These are phyloP conservation scores for Eolophus roseicapilla DNA, from an alignment of 2,113 vertebrate species.

Conservation along the genomic window DNA sequence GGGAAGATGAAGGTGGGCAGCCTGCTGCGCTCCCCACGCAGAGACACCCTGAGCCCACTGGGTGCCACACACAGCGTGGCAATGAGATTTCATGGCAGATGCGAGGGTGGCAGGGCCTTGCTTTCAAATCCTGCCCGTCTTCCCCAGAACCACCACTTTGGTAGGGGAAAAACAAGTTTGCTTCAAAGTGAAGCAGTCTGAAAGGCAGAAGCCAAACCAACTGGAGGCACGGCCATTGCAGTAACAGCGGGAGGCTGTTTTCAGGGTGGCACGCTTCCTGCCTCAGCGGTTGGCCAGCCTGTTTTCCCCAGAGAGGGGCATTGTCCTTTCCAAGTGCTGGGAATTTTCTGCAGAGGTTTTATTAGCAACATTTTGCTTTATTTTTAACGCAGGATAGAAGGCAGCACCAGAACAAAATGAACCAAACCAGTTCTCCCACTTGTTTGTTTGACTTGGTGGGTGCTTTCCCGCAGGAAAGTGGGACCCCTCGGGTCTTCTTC, in stretches of 20 bases:
- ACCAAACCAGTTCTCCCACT: neutral
- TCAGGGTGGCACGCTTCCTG: neutral
- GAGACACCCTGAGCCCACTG: neutral
- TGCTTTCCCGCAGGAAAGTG: neutral
- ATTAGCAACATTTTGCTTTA: constrained; percentile 17
- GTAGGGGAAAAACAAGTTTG: neutral
- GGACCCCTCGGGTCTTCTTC: neutral
- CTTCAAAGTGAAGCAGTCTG: neutral
- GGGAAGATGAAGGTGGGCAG: neutral
- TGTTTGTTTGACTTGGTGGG: neutral
- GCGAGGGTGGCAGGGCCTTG: neutral
- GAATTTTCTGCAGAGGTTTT: constrained; percentile 24
- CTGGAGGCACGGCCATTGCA: neutral
- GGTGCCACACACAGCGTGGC: neutral
- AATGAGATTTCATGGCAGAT: neutral
- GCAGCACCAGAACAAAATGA: neutral
- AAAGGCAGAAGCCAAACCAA: neutral
- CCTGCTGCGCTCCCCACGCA: neutral
- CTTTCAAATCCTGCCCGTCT: neutral
- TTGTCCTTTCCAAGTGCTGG: neutral
- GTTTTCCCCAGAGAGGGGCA: neutral
- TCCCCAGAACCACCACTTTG: neutral
- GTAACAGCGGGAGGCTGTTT: neutral
- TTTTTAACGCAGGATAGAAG: neutral
- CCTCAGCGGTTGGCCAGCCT: fast-evolving